These are phyloP conservation scores for Reticulitermes speratus DNA, from an alignment of 1,140 invertebrate genomes.

Conservation along the genomic window DNA sequence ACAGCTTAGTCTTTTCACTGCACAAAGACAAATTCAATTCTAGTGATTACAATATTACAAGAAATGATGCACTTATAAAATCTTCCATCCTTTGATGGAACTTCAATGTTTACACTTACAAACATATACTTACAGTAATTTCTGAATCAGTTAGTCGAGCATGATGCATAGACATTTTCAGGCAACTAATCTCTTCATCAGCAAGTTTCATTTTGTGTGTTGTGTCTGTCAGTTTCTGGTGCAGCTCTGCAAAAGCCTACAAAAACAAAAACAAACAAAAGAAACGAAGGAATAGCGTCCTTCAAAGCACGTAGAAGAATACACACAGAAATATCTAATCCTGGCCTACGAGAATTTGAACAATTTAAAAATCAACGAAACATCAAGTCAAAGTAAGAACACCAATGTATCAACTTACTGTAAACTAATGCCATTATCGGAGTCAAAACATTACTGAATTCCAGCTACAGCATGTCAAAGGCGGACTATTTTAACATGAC, in stretches of 20 bases:
- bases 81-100: no score
- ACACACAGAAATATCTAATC: neutral
- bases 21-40: no score
- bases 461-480: neutral
- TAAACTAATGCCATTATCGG: no score
- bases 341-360: no score
- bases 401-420: no score
- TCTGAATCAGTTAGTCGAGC: constrained; percentile 68
- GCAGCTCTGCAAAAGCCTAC: constrained; percentile 78
- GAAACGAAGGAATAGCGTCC: neutral
- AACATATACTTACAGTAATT: constrained; percentile 49
- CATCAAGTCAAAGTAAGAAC: no score
- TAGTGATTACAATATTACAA: no score
- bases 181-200: constrained; percentile 73
- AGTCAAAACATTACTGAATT: no score
- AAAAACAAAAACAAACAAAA: neutral
- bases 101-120: no score
- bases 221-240: constrained; percentile 79
- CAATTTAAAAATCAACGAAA: no score
- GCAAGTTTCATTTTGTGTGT: constrained; percentile 76
- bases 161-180: constrained; percentile 67
- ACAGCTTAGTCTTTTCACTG: no score
- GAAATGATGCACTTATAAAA: no score
- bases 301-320: neutral
- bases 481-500: neutral